Conservation (phyloP, 2,888 invertebrate species). For the Dioctria rufipes region DNA sequence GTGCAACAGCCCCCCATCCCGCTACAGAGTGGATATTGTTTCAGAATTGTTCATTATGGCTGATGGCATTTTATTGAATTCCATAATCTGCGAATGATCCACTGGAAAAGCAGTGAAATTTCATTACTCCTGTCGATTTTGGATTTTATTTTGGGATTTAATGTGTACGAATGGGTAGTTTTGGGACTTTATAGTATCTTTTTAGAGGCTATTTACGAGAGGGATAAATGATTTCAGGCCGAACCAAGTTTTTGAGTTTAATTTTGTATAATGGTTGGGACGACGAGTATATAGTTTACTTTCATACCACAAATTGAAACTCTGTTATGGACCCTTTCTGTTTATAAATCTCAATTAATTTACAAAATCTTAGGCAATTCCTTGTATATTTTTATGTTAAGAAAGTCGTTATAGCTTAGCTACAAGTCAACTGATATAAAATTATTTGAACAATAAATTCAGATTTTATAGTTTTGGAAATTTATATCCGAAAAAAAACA, state of each 20-base stretch:
- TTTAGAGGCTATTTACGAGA: slow-evolving; percentile 13
- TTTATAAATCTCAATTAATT: too few relatives aligned
- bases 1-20: not conserved
- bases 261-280: too few relatives aligned
- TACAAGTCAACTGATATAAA: too few relatives aligned
- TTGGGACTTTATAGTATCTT: slow-evolving; percentile 5
- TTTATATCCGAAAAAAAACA: too few relatives aligned
- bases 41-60: slow-evolving; percentile 36
- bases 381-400: too few relatives aligned
- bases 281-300: too few relatives aligned
- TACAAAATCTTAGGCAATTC: too few relatives aligned
- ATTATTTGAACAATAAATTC: too few relatives aligned
- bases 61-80: slow-evolving; percentile 46
- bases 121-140: slow-evolving; percentile 40
- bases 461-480: too few relatives aligned
- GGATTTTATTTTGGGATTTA: slow-evolving; percentile 26
- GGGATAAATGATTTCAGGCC: slow-evolving; percentile 12
- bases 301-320: too few relatives aligned
- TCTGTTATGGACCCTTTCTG: too few relatives aligned
- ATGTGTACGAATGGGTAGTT: slow-evolving; percentile 17
- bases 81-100: slow-evolving; percentile 44
- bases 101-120: slow-evolving; percentile 34
- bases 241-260: not conserved
- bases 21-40: slow-evolving; percentile 18
- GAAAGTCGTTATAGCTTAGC: too few relatives aligned